Percentiles rank a stretch among this genome's conserved stretches.
phyloP scores from a whole-genome alignment of 2,888 invertebrate genomes.

The Perithous albicinctus region DNA sequence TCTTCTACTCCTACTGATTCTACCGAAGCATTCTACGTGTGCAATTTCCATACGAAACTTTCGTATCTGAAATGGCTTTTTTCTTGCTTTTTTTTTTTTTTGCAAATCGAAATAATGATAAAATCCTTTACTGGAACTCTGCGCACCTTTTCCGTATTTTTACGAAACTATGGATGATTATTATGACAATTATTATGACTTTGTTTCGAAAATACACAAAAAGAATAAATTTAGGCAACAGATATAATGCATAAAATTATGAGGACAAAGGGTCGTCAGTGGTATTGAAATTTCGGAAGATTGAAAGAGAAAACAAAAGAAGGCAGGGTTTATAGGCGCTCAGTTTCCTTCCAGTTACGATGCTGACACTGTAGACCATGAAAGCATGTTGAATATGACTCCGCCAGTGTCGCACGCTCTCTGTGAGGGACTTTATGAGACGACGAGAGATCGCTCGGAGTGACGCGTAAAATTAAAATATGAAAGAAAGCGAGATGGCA shows the following conservation, averaged over 20 bases:
- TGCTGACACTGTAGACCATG: slow-evolving; percentile 17
- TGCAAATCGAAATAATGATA: not conserved
- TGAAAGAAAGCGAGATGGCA: slow-evolving; percentile 51
- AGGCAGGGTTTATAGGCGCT: not conserved
- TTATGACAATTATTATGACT: not conserved
- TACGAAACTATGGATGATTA: not conserved
- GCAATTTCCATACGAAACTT: not conserved
- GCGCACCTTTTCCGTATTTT: not conserved
- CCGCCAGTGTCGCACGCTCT: not conserved
- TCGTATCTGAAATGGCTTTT: not conserved
- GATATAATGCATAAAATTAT: not conserved
- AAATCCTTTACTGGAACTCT: not conserved
- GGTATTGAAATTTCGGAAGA: not conserved
- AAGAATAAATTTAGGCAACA: not conserved
- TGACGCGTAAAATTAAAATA: slow-evolving; percentile 56
- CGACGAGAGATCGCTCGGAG: slow-evolving; percentile 32
- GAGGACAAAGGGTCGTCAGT: not conserved
- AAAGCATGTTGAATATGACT: slow-evolving; percentile 21
- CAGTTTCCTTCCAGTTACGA: slow-evolving; percentile 1
- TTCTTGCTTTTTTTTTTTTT: not conserved
- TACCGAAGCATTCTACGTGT: slow-evolving; percentile 6
- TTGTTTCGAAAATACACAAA: not conserved
- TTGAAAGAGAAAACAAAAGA: slow-evolving; percentile 8
- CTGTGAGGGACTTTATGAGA: slow-evolving; percentile 25
- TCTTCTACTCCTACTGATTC: not conserved